phyloP scores from a whole-genome alignment of 2,113 vertebrate species.

The Chaetodon trifascialis region DNA sequence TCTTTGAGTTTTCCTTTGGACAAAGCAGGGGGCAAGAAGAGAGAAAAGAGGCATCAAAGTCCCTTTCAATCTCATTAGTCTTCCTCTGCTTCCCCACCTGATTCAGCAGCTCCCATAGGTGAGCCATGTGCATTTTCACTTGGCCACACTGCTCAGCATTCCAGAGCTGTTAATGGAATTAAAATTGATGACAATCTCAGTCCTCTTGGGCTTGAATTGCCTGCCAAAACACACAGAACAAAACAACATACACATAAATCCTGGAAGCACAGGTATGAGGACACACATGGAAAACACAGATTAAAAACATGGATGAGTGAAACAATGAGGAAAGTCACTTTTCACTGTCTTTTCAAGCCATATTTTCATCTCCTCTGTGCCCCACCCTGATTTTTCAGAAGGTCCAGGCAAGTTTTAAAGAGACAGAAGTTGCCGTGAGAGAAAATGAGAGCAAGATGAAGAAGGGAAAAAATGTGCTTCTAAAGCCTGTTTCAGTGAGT shows the following conservation, averaged over 20 bases:
- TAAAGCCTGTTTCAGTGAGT: too few species aligned
- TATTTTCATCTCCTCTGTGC: not conserved
- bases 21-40: constrained; percentile 51
- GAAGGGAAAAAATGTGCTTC: too few species aligned
- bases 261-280: not conserved
- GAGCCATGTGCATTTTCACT: constrained; percentile 74
- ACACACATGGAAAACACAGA: not conserved
- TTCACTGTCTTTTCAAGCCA: not conserved
- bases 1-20: constrained; percentile 60
- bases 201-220: constrained; percentile 74
- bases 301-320: not conserved
- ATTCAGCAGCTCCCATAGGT: constrained; percentile 32
- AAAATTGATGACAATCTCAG: constrained; percentile 76
- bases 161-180: constrained; percentile 74
- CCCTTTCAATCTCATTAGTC: constrained; percentile 43
- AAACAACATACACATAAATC: not conserved
- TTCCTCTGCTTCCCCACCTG: constrained; percentile 16
- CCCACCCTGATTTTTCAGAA: not conserved
- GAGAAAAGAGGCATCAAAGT: constrained; percentile 52
- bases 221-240: constrained; percentile 52
- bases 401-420: not conserved
- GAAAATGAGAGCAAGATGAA: not conserved
- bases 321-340: constrained; percentile 5
- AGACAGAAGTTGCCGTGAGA: not conserved
- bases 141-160: constrained; percentile 14